These are phyloP conservation scores for Fulica atra DNA, from an alignment of 2,113 vertebrate species.

Conservation along the genomic window DNA sequence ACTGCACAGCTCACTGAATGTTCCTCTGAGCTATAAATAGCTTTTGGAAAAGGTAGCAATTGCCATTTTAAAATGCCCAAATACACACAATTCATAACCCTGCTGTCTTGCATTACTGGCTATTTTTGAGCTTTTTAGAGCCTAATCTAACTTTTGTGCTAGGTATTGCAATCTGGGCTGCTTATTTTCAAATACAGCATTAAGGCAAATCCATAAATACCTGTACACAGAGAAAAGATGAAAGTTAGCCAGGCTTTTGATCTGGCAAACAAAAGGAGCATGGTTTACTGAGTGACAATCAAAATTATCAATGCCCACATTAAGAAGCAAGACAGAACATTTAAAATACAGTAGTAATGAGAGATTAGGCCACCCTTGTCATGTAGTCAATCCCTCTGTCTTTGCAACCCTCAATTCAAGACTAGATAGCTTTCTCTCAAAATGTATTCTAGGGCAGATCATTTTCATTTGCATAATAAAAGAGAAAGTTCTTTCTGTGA, in stretches of 20 bases:
- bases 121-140: not conserved
- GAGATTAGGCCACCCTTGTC: not conserved
- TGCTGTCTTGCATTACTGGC: not conserved
- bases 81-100: not conserved
- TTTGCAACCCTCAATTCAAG: not conserved
- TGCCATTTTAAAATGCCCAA: not conserved
- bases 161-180: not conserved
- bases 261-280: not conserved
- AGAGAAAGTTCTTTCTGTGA: not conserved
- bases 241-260: not conserved
- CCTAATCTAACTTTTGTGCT: not conserved
- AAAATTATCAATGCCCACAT: not conserved
- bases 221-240: not conserved
- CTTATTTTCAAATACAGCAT: not conserved
- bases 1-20: not conserved
- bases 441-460: not conserved
- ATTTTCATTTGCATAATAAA: not conserved
- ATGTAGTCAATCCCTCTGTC: not conserved
- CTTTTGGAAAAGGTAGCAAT: not conserved
- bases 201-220: not conserved
- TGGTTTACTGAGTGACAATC: not conserved
- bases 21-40: not conserved
- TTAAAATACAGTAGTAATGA: not conserved
- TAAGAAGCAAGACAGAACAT: not conserved
- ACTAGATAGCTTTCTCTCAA: not conserved